Evolutionary conservation across 2,797 vertebrate species (phyloP), one percentile per base, ranked within the genome.

Genomic region (Sebastes umbrosus): DNA sequence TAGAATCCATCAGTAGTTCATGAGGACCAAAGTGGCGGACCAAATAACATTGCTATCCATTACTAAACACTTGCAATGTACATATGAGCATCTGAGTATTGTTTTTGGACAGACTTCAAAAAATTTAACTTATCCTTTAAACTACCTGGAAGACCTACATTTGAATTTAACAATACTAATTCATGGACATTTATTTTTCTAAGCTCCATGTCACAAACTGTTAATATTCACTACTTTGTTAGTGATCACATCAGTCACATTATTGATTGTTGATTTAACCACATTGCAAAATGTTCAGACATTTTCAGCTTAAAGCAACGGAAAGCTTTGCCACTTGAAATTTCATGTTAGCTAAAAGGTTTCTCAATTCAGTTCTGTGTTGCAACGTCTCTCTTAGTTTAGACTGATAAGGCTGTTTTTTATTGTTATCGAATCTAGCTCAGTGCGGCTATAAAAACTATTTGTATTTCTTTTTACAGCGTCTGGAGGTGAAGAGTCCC

Each of bases 401-500:
- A 32, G 16, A 50, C 29, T 66, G 9, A 70, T 57, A 67, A 62
- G 16, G 36, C 24, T 18, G 36, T 1, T 66, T n/a, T 36, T n/a
- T 36, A 3, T 52, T 73, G 14, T 64, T 29, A 1, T 77, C n/a
- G 46, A 59, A 46, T 68, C 16, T 31, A 18, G 8, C 9, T 8
- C 24, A 72, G 7, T 46, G 22, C 13, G 4, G 8, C 39, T 29
- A 18, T 73, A 74, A 84, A 78, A 32, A 46, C 3, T 8, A 2
- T 1, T n/a, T 73, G 5, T 12, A 16, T 58, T 12, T 66, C 11
- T 57, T 65, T 86, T 87, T 70, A 67, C 95, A 94, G 91, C 69
- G 91, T 22, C 93, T 96, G 80, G 50, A 93, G 75, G 80, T 98
- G 92, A 91, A 36, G 32, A 98, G 97, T 89, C 22, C 76, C 80